Evolutionary conservation across 2,797 vertebrate species (phyloP), one percentile per base, ranked within the genome.

Genomic region (Bovichtus diacanthus): DNA sequence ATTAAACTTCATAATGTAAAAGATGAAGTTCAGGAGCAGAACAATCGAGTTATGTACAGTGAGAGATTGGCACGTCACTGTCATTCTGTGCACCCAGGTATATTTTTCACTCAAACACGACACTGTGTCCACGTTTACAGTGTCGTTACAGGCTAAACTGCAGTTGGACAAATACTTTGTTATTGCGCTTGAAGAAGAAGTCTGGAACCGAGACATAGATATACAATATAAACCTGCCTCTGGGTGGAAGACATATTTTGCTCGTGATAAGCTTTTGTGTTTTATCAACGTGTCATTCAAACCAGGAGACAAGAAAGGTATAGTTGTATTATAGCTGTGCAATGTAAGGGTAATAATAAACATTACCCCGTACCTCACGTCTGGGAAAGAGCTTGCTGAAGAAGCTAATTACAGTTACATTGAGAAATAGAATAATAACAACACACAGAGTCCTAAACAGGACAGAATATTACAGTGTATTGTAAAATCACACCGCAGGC

Each of bases 121-220:
- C 65, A 74, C 27, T 53, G 60, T 56, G 31, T 71, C 53, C n/a
- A 47, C 9, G 23, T 74, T 68, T 29, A 5, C 23, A 56, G 58
- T 44, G 71, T 34, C 34, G 34, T 75, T 63, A 29, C 34, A 78
- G 65, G 66, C 67, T 63, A 50, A 70, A 61, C 55, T 58, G 50
- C 74, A 67, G 70, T 74, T 76, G 36, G 60, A 86, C 51, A 70
- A 76, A 88, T 85, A 72, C 80, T 84, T 75, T 27, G 70, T 60
- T 82, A 90, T 75, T 83, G 36, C 41, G 62, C 64, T 38, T 83
- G n/a, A n/a, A n/a, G 78, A 81, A 68, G 70, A 56, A 9, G 64
- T 66, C 62, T 74, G 67, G 13, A 59, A 51, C 59, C 13, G 5
- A 69, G 61, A 69, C 34, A 39, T 25, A 66, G 49, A 38, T 18